A percentile compares a stretch with the other conserved stretches of the same genome.
Conservation (phyloP, 1,140 invertebrate species). For the Drosophila ogumai region DNA sequence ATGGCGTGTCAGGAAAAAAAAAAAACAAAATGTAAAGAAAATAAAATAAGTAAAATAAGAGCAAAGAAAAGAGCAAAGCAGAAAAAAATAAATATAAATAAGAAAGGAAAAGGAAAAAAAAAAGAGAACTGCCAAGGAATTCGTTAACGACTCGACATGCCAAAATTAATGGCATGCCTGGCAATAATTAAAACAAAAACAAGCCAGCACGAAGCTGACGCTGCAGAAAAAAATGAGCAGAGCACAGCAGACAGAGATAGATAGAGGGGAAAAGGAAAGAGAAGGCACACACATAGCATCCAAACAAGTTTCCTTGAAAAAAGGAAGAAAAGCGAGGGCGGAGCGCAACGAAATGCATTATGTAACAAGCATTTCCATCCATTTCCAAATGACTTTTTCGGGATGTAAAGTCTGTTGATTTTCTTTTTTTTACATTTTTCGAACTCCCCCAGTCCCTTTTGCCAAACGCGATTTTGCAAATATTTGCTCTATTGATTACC, state of each 20-base stretch:
- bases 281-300: conserved; percentile 24
- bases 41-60: conserved; percentile 50
- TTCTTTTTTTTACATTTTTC: background rate
- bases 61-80: conserved; percentile 31
- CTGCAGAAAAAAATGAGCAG: conserved; percentile 24
- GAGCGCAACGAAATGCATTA: conserved; percentile 38
- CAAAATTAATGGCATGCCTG: conserved; percentile 84
- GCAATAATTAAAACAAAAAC: conserved; percentile 84
- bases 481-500: conserved; percentile 78
- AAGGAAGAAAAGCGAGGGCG: conserved; percentile 24
- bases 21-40: conserved; percentile 33
- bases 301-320: conserved; percentile 46
- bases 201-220: conserved; percentile 57
- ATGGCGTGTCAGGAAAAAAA: conserved; percentile 65
- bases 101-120: conserved; percentile 18
- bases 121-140: conserved; percentile 73
- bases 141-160: conserved; percentile 84
- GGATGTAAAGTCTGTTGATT: conserved; percentile 33
- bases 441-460: background rate
- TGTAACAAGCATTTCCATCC: conserved; percentile 36
- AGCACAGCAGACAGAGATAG: conserved; percentile 18
- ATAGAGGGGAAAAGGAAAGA: conserved; percentile 24
- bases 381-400: conserved; percentile 36
- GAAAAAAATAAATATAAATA: conserved; percentile 22
- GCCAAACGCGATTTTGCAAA: conserved; percentile 63